phyloP scores from a whole-genome alignment of 2,888 invertebrate genomes.

The Villa cingulata region DNA sequence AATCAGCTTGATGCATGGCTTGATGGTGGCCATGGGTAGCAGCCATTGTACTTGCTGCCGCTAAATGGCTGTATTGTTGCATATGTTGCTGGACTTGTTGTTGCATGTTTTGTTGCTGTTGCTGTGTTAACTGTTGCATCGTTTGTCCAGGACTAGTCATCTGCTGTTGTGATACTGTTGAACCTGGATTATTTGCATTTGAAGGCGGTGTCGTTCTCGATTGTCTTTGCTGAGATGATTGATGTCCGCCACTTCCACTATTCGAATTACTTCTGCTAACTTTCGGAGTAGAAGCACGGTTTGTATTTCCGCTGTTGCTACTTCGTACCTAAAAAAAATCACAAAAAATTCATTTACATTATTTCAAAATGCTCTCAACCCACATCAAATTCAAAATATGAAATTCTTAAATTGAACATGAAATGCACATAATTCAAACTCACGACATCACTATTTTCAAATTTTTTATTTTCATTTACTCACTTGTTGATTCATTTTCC shows the following conservation, averaged over 20 bases:
- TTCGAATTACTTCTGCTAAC: conserved; percentile 23
- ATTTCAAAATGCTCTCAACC: too few species aligned
- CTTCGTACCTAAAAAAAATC: conserved; percentile 9
- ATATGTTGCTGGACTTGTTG: conserved; percentile 26
- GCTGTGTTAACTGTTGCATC: conserved; percentile 20
- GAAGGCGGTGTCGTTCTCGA: conserved; percentile 31
- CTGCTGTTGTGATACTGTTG: conserved; percentile 20
- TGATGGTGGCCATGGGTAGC: conserved; percentile 29
- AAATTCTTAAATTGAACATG: too few species aligned
- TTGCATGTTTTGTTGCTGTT: conserved; percentile 22
- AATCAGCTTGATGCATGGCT: conserved; percentile 38
- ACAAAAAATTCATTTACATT: too few species aligned
- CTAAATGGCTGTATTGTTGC: conserved; percentile 27
- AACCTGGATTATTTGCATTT: conserved; percentile 23
- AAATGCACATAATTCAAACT: neutral
- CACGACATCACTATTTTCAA: neutral
- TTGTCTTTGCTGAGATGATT: conserved; percentile 24
- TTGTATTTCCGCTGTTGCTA: conserved; percentile 19
- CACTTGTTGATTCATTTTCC: conserved; percentile 31
- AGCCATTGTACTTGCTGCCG: conserved; percentile 16
- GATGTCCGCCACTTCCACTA: conserved; percentile 8
- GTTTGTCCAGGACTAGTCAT: conserved; percentile 24
- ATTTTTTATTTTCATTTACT: neutral
- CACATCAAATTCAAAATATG: too few species aligned
- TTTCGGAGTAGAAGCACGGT: conserved; percentile 33